Percentiles rank a stretch among this genome's conserved stretches.
Evolutionary conservation across 2,888 invertebrate genomes (phyloP).

Genomic region (Melinaea menophilus): DNA sequence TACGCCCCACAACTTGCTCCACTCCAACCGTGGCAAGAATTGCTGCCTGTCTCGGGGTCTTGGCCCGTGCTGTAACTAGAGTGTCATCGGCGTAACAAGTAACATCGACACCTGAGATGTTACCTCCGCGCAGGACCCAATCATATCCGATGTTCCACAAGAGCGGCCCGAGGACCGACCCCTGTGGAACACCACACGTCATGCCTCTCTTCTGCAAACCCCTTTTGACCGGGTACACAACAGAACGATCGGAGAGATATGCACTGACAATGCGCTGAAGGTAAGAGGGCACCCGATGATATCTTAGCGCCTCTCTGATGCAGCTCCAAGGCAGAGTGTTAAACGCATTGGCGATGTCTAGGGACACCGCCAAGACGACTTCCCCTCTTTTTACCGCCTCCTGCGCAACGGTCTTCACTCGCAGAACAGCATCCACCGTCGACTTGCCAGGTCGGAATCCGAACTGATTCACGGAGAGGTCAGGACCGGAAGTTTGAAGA

Average conservation of each 20-base stretch:
- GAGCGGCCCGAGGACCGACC: too few relatives aligned
- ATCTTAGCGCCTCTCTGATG: constrained; percentile 31
- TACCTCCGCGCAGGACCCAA: too few relatives aligned
- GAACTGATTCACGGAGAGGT: constrained; percentile 12
- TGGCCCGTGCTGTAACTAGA: background rate
- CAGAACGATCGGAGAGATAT: too few relatives aligned
- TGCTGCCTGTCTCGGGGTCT: background rate
- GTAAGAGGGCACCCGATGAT: constrained; percentile 30
- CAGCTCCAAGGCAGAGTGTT: constrained; percentile 32
- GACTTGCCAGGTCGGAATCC: constrained; percentile 21
- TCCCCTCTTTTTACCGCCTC: constrained; percentile 21
- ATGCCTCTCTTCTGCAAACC: too few relatives aligned
- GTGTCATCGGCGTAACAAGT: constrained; percentile 1
- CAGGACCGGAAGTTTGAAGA: constrained; percentile 16
- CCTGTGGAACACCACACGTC: too few relatives aligned
- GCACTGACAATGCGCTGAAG: constrained; percentile 1
- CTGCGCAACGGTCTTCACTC: constrained; percentile 13
- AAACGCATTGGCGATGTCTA: constrained; percentile 36
- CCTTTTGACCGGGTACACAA: too few relatives aligned
- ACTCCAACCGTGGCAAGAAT: background rate
- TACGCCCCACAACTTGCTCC: background rate
- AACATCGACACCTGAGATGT: too few relatives aligned
- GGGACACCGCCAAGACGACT: constrained; percentile 29
- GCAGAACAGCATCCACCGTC: constrained; percentile 20
- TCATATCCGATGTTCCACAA: too few relatives aligned